These are phyloP conservation scores for Hirundo rustica DNA, from an alignment of 2,797 vertebrate genomes.

Conservation along the genomic window DNA sequence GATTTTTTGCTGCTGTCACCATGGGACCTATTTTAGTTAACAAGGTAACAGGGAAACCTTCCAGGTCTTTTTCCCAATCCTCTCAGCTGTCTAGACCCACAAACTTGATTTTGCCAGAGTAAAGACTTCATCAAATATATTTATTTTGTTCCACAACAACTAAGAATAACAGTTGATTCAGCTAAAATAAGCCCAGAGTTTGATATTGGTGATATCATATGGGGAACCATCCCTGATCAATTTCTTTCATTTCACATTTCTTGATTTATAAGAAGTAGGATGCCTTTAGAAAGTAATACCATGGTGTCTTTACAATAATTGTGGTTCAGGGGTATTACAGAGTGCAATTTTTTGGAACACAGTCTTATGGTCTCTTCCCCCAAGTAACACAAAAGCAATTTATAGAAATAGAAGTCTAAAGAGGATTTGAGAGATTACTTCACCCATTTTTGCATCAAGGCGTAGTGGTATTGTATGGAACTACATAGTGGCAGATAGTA, in stretches of 20 bases:
- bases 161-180: neutral
- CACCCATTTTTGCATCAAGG: neutral
- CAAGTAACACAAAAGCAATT: neutral
- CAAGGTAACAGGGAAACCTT: neutral
- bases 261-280: neutral
- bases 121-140: constrained; percentile 17
- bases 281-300: neutral
- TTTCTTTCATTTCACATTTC: neutral
- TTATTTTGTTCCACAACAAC: neutral
- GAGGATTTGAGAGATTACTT: neutral
- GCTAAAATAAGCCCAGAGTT: neutral
- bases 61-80: neutral
- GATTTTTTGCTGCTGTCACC: neutral
- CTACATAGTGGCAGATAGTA: neutral
- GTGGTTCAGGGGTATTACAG: neutral
- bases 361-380: neutral
- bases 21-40: neutral
- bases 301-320: neutral
- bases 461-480: neutral
- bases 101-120: neutral
- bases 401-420: neutral
- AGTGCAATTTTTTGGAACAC: neutral
- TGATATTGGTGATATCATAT: neutral
- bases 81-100: neutral
- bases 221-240: neutral